Percentiles rank a stretch among this genome's conserved stretches.
These are phyloP conservation scores for Hyppa rectilinea DNA, from an alignment of 2,888 invertebrate genomes.

Conservation along the genomic window DNA sequence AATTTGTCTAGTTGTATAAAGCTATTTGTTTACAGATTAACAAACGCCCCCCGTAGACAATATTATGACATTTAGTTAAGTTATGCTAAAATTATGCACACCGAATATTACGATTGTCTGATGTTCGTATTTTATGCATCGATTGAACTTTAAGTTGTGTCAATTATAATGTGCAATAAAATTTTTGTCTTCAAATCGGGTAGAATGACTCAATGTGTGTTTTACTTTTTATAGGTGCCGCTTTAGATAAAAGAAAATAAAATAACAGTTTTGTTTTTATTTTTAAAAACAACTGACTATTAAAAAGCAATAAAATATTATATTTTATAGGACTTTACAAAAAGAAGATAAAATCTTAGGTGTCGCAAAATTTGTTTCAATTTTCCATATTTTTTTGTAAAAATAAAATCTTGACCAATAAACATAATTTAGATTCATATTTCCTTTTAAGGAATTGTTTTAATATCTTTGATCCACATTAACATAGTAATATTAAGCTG, in stretches of 20 bases:
- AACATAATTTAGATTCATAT: constrained; percentile 13
- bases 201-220: constrained; percentile 44
- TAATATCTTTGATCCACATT: not conserved
- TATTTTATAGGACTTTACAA: not conserved
- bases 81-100: constrained; percentile 72
- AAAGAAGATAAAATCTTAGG: constrained; percentile 23
- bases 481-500: not conserved
- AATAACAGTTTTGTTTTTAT: constrained; percentile 22
- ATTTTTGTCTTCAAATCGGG: constrained; percentile 45
- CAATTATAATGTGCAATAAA: constrained; percentile 58
- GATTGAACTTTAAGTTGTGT: constrained; percentile 58
- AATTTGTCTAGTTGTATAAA: constrained; percentile 50
- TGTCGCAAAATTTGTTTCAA: constrained; percentile 17
- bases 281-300: constrained; percentile 40
- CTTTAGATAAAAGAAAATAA: constrained; percentile 34
- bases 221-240: constrained; percentile 49
- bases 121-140: constrained; percentile 68
- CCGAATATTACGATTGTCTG: constrained; percentile 61
- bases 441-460: constrained; percentile 6
- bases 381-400: constrained; percentile 3
- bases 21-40: constrained; percentile 49
- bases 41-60: constrained; percentile 65
- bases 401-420: constrained; percentile 18
- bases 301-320: constrained; percentile 53
- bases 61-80: constrained; percentile 71